Evolutionary conservation across 1,140 invertebrate genomes (phyloP).

Genomic region (Batillaria attramentaria): DNA sequence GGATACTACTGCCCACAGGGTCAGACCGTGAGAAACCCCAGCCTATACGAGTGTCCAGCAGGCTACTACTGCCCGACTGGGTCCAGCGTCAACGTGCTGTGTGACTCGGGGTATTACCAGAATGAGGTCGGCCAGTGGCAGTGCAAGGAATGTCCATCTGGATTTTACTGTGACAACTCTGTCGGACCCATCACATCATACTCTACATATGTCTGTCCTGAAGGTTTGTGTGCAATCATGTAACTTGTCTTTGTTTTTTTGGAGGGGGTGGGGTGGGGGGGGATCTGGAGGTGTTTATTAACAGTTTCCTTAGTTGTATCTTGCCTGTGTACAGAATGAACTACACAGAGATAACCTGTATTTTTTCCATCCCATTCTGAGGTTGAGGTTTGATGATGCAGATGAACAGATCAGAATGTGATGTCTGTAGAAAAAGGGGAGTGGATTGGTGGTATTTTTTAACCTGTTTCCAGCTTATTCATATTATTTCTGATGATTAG

Average conservation of each 20-base stretch:
- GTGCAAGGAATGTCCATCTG: slow-evolving; percentile 60
- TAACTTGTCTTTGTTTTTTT: not conserved
- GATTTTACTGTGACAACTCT: slow-evolving; percentile 66
- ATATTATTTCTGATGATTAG: too few relatives aligned
- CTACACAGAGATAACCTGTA: too few relatives aligned
- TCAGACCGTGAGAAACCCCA: slow-evolving; percentile 57
- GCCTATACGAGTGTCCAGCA: slow-evolving; percentile 60
- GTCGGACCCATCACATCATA: slow-evolving; percentile 59
- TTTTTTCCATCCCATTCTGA: too few relatives aligned
- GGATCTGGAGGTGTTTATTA: not conserved
- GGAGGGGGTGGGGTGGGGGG: not conserved
- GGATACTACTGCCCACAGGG: slow-evolving; percentile 66
- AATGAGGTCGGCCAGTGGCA: slow-evolving; percentile 51
- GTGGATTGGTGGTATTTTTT: too few relatives aligned
- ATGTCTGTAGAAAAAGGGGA: too few relatives aligned
- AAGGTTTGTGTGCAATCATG: slow-evolving; percentile 39
- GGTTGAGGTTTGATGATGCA: too few relatives aligned
- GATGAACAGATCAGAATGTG: too few relatives aligned
- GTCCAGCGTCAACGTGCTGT: slow-evolving; percentile 49
- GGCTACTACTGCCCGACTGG: slow-evolving; percentile 61
- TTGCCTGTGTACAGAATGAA: too few relatives aligned
- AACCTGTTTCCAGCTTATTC: too few relatives aligned
- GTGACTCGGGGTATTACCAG: slow-evolving; percentile 62
- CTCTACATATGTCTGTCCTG: slow-evolving; percentile 57
- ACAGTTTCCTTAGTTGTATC: too few relatives aligned